phyloP scores from a whole-genome alignment of 64 coral and sea anemone genomes.

The Orbicella faveolata region DNA sequence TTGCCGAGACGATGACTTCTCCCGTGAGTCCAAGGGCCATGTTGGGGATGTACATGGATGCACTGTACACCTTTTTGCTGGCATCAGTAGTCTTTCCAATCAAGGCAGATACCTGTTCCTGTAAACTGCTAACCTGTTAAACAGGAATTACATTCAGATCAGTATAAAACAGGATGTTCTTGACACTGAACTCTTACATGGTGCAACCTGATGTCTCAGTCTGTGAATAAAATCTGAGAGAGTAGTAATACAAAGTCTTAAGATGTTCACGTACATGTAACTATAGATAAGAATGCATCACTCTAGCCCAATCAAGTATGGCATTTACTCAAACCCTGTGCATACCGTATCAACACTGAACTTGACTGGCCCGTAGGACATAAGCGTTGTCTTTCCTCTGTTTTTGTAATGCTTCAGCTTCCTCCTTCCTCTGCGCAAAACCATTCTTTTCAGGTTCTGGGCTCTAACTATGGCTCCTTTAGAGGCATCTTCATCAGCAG shows the following conservation, averaged over 20 bases:
- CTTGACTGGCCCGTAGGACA: slow-evolving; percentile 75
- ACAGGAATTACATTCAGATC: neutral
- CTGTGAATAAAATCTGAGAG: no score
- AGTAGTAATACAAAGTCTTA: no score
- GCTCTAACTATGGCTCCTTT: slow-evolving; percentile 68
- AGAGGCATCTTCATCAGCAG: slow-evolving; percentile 39
- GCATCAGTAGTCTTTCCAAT: slow-evolving; percentile 66
- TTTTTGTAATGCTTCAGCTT: neutral
- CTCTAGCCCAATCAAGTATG: no score
- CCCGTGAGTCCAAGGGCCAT: slow-evolving; percentile 82
- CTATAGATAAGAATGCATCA: no score
- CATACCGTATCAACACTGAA: slow-evolving; percentile 81
- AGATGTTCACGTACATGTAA: no score
- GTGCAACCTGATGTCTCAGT: no score
- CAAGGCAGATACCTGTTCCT: slow-evolving; percentile 51
- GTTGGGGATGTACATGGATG: slow-evolving; percentile 83
- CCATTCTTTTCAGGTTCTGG: slow-evolving; percentile 55
- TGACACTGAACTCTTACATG: no score
- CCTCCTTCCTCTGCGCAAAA: slow-evolving; percentile 69
- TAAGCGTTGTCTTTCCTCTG: slow-evolving; percentile 65
- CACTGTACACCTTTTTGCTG: slow-evolving; percentile 73
- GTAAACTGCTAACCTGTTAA: slow-evolving; percentile 55
- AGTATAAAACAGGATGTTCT: neutral
- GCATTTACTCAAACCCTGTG: no score
- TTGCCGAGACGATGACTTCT: slow-evolving; percentile 79